Percentiles rank a stretch among this genome's conserved stretches.
Conservation (phyloP, 2,888 invertebrate species). For the Dexiosoma caninum region DNA sequence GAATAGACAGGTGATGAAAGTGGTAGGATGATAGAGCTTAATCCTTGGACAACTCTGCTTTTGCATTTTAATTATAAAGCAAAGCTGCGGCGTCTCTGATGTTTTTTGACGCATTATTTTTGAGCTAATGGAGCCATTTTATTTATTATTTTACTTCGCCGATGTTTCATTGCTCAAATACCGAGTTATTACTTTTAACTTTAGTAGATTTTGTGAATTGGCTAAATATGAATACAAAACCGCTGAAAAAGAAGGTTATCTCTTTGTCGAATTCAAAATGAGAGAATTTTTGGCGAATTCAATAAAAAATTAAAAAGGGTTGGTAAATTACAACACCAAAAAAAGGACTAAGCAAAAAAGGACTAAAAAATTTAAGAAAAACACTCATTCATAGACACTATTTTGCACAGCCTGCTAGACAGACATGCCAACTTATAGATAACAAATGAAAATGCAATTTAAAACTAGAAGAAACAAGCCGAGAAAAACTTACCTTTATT, state of each 20-base stretch:
- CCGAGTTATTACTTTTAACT: too few relatives aligned
- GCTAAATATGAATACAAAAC: not conserved
- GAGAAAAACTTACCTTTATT: slow-evolving; percentile 5
- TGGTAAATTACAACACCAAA: slow-evolving; percentile 30
- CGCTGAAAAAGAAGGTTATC: not conserved
- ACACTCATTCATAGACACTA: not conserved
- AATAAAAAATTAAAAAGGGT: slow-evolving; percentile 7
- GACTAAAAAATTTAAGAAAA: not conserved
- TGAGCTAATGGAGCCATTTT: too few relatives aligned
- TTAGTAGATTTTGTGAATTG: too few relatives aligned
- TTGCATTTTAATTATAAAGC: too few relatives aligned
- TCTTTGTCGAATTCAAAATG: not conserved
- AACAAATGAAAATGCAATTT: not conserved
- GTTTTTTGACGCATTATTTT: too few relatives aligned
- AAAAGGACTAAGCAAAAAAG: not conserved
- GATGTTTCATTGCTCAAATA: too few relatives aligned
- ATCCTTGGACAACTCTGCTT: too few relatives aligned
- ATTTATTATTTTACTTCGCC: too few relatives aligned
- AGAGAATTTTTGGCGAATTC: not conserved
- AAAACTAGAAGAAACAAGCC: too few relatives aligned
- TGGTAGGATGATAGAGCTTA: too few relatives aligned
- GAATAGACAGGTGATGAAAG: too few relatives aligned
- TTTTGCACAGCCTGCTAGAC: not conserved
- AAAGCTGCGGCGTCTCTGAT: too few relatives aligned
- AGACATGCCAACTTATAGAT: not conserved